A percentile compares a stretch with the other conserved stretches of the same genome.
These are phyloP conservation scores for Silvanus unidentatus DNA, from an alignment of 2,888 invertebrate genomes.

Conservation along the genomic window DNA sequence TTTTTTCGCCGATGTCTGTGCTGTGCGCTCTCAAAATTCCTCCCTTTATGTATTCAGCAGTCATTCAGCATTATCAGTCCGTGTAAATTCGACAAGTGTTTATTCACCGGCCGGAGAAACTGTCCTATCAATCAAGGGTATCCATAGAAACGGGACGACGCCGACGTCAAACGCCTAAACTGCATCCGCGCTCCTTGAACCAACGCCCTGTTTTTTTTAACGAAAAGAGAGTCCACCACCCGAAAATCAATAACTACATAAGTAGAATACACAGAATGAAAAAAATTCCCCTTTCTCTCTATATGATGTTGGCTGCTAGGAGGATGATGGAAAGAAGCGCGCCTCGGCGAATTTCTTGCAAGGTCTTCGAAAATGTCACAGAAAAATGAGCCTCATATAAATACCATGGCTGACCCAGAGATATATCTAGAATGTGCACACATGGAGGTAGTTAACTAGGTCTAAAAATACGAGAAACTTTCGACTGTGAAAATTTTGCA, in stretches of 20 bases:
- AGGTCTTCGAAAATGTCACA: too few relatives aligned
- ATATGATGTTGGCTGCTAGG: too few relatives aligned
- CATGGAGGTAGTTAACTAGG: conserved; percentile 10
- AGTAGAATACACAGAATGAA: conserved; percentile 15
- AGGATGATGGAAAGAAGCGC: too few relatives aligned
- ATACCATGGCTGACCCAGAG: conserved; percentile 14
- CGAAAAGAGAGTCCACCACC: conserved; percentile 40
- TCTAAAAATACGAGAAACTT: conserved; percentile 18
- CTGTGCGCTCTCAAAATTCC: too few relatives aligned
- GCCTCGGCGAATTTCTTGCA: too few relatives aligned
- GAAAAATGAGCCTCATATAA: neutral
- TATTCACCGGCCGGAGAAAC: conserved; percentile 24
- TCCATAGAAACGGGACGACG: conserved; percentile 31
- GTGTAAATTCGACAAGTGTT: conserved; percentile 40
- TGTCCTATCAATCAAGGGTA: conserved; percentile 35
- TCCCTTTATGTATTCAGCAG: too few relatives aligned
- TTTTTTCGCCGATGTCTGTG: too few relatives aligned
- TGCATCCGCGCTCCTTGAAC: conserved; percentile 39
- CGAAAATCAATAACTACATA: conserved; percentile 41
- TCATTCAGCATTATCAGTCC: too few relatives aligned
- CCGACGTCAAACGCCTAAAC: conserved; percentile 33
- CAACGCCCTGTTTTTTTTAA: conserved; percentile 44
- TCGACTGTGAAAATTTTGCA: conserved; percentile 6
- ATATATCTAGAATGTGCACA: conserved; percentile 12
- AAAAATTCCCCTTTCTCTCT: too few relatives aligned